These are phyloP conservation scores for Masticophis lateralis DNA, from an alignment of 2,797 vertebrate species.

Conservation along the genomic window DNA sequence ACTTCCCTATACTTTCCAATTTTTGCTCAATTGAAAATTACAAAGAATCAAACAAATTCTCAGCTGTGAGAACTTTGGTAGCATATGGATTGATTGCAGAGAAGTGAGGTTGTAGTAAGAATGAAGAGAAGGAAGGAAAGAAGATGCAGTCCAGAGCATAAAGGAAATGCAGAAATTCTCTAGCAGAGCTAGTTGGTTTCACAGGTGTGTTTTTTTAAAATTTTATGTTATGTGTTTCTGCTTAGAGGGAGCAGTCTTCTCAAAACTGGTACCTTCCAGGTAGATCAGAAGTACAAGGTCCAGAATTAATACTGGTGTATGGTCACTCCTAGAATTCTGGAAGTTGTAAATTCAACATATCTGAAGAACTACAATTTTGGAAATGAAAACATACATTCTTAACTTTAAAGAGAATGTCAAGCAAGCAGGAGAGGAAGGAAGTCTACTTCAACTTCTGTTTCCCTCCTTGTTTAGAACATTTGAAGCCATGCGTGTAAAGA, in stretches of 20 bases:
- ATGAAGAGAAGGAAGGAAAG: background rate
- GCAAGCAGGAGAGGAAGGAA: background rate
- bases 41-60: background rate
- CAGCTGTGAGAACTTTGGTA: background rate
- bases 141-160: background rate
- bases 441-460: background rate
- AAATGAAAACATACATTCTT: background rate
- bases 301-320: background rate
- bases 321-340: background rate
- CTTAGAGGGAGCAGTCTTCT: background rate
- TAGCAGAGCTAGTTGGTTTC: background rate
- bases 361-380: background rate
- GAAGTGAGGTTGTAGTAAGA: background rate
- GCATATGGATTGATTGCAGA: background rate
- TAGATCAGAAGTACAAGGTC: background rate
- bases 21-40: background rate
- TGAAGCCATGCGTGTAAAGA: background rate
- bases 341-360: background rate
- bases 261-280: background rate
- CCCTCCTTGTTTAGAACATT: background rate
- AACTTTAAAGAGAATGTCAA: background rate
- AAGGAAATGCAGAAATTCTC: background rate
- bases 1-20: background rate
- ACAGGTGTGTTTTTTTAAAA: background rate
- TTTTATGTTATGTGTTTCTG: background rate